Evolutionary conservation across 2,888 invertebrate species (phyloP).

Genomic region (Seladonia tumulorum): DNA sequence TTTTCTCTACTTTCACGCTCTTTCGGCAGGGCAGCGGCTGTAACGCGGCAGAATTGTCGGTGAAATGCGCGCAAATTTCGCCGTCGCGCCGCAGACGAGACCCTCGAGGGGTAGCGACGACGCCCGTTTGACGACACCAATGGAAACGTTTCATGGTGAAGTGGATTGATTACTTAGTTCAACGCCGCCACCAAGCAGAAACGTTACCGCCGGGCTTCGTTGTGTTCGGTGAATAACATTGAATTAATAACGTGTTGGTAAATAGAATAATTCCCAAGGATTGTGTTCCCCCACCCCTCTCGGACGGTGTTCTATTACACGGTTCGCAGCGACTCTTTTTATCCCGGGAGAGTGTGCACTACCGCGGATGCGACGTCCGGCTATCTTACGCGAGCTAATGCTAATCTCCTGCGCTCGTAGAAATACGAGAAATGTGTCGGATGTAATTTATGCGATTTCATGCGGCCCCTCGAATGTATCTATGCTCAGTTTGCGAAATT

Average conservation of each 20-base stretch:
- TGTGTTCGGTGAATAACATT: constrained; percentile 47
- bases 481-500: background rate
- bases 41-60: constrained; percentile 62
- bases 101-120: constrained; percentile 66
- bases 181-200: constrained; percentile 50
- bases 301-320: constrained; percentile 13
- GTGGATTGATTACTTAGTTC: constrained; percentile 72
- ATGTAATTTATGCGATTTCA: background rate
- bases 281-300: background rate
- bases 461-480: background rate
- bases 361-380: background rate
- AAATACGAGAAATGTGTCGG: background rate
- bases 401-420: background rate
- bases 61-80: constrained; percentile 59
- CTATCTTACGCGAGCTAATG: background rate
- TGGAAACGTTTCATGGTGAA: constrained; percentile 69
- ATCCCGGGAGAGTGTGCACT: background rate
- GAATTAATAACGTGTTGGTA: constrained; percentile 56
- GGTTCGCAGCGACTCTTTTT: constrained; percentile 10
- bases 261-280: constrained; percentile 54
- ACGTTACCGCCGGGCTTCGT: constrained; percentile 54
- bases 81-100: constrained; percentile 61
- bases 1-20: constrained; percentile 61
- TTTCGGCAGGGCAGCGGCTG: constrained; percentile 62
- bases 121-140: constrained; percentile 68